Base-by-base conservation (phyloP, 1,140 invertebrate genomes). In the Drosophila erecta region DNA sequence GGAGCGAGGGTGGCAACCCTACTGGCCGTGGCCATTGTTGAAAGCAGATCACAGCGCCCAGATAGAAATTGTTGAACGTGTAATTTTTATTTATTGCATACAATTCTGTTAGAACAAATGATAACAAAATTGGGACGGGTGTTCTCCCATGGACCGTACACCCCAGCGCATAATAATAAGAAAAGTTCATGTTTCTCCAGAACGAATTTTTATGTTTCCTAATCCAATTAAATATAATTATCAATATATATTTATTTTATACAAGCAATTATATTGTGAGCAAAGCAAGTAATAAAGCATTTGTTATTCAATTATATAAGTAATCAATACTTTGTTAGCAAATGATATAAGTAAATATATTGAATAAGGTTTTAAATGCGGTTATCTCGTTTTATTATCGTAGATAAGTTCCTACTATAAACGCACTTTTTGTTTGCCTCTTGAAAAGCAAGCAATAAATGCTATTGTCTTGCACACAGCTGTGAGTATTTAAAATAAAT, bases 81-180 rank as follows among this genome's bases (percentile, higher is more conserved):
- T 89, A 89, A 89, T 89, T 89, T 89, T 89, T 89, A 89, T 89
- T 89, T 89, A 89, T 89, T 89, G 85, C 85, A 80, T 84, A 89
- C 84, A 89, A 89, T 89, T 89, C 81, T 75, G 79, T 89, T 84
- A 80, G 79, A 89, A 89, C 84, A 89, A 89, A 89, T 89, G 84
- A 89, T 80, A 84, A 76, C 73, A 59, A 83, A 79, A 73, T 67
- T 43, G 47, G 24, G 22, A 40, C 17, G 33, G 33, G 14, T 4
- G 38, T 22, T 49, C 14, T 55, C 15, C 22, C 20, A 5, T 40
- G n/a, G 33, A 6, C 12, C 17, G 8, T 15, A 51, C 49, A 51
- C 15, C 4, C 12, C 4, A 38, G 14, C 10, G 4, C 37, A 38
- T 4, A 38, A 38, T 14, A 38, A 4, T 14, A 38, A 1, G 11